phyloP scores from a whole-genome alignment of 2,113 vertebrate species.

The Ibidorhyncha struthersii region DNA sequence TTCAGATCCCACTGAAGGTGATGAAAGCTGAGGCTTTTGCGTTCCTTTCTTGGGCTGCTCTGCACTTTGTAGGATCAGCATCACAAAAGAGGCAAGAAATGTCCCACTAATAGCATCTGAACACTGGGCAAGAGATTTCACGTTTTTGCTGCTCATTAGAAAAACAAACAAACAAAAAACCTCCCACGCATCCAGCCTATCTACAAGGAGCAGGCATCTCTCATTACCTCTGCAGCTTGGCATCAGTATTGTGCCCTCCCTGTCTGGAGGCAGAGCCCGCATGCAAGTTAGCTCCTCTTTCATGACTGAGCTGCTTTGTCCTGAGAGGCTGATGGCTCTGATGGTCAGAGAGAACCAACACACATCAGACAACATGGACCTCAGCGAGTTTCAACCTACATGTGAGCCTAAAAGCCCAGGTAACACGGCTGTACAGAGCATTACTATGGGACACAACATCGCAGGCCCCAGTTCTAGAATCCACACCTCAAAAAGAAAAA shows the following conservation, averaged over 20 bases:
- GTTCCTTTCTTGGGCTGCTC: neutral
- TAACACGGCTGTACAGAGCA: neutral
- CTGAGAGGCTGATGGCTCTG: neutral
- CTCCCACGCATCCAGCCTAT: neutral
- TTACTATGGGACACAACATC: rapidly evolving
- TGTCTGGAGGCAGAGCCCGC: rapidly evolving
- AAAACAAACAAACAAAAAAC: neutral
- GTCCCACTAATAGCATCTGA: neutral
- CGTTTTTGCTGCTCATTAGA: neutral
- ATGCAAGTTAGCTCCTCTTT: neutral
- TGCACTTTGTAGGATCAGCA: neutral
- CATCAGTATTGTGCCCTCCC: neutral
- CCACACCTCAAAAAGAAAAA: neutral
- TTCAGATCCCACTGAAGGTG: neutral
- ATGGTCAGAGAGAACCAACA: neutral
- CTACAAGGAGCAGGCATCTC: neutral
- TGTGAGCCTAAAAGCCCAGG: neutral
- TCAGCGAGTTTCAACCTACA: rapidly evolving
- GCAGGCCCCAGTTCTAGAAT: neutral
- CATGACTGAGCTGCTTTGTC: neutral
- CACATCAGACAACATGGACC: neutral
- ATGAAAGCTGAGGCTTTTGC: neutral
- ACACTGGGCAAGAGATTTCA: neutral
- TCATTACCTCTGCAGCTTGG: neutral
- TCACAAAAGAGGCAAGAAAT: neutral